Base-by-base conservation (phyloP, 2,113 vertebrate genomes). In the Anas platyrhynchos region DNA sequence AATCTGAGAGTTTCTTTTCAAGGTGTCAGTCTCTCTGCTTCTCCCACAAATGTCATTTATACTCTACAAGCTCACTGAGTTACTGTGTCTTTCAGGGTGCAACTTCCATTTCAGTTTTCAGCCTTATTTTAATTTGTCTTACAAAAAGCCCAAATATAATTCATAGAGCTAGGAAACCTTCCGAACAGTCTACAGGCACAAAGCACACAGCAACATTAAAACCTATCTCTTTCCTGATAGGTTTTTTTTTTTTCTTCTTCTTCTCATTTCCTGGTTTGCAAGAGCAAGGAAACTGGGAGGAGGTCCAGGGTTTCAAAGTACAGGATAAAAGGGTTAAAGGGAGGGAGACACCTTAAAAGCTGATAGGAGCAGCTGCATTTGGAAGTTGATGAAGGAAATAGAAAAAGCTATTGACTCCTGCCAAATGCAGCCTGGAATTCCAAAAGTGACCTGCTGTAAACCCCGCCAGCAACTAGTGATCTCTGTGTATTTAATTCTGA, bases 1-100 rank as follows among this genome's bases (percentile, higher is more conserved):
- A 81, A 43, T 85, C 48, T 23, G 61, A 89, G 11, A 25, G 50
- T 86, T 97, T 82, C 71, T 93, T 77, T 95, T 88, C 4, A 23
- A 94, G 90, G 86, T 90, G 89, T 97, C 96, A 96, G 87, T 97
- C 83, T 93, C 86, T 91, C 62, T 87, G 80, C 75, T 92, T 76
- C 74, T 97, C 87, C 86, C 77, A 62, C 95, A 95, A 77, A 87
- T 94, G 68, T 56, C 54, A 78, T 96, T 96, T 88, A 73, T 76
- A 79, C 91, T 88, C 78, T 72, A 79, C 86, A 79, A 20, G 2
- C 91, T 91, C 48, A 58, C 86, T 87, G 90, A 95, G 97, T 95
- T 83, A 86, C 91, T 94, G 72, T 75, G 69, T 90, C 73, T 56
- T 96, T 84, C 89, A 91, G 84, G 67, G 72, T 91, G 82, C 88